A percentile compares a stretch with the other conserved stretches of the same genome.
phyloP scores from a whole-genome alignment of 2,113 vertebrate species.

The Erythrocercus mccallii region DNA sequence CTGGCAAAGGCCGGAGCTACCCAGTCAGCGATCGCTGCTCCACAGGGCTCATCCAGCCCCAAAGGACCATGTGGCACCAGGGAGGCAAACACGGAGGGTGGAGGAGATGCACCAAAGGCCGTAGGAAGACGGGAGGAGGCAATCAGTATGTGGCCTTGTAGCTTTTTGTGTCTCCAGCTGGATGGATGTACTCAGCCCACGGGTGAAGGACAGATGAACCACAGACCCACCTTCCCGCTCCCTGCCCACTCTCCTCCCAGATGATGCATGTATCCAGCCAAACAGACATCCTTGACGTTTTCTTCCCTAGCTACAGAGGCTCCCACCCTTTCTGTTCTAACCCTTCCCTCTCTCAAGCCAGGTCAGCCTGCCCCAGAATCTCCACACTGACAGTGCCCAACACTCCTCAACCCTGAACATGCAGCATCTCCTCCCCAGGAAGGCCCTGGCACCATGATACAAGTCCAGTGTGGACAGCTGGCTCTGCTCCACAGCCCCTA shows the following conservation, averaged over 20 bases:
- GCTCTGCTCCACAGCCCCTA: background rate
- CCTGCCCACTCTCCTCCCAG: background rate
- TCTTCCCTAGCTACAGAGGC: background rate
- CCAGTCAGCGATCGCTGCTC: accelerated
- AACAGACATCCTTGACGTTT: background rate
- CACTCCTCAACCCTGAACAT: background rate
- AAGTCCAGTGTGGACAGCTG: background rate
- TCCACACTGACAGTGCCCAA: accelerated
- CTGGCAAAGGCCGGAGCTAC: background rate
- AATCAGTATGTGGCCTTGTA: background rate
- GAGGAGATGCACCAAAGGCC: background rate
- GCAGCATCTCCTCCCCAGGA: background rate
- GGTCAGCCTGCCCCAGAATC: background rate
- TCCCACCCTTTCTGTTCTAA: background rate
- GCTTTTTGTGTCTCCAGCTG: background rate
- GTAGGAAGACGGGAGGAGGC: accelerated
- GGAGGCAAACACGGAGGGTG: background rate
- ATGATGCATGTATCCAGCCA: background rate
- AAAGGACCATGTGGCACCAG: background rate
- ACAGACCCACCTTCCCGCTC: background rate
- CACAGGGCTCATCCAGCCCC: background rate
- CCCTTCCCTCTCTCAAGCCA: background rate
- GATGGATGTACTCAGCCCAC: background rate
- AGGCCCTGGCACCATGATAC: background rate
- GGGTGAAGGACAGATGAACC: background rate